Conservation (phyloP, 2,113 vertebrate species). For the Neolamprologus kungweensis region DNA sequence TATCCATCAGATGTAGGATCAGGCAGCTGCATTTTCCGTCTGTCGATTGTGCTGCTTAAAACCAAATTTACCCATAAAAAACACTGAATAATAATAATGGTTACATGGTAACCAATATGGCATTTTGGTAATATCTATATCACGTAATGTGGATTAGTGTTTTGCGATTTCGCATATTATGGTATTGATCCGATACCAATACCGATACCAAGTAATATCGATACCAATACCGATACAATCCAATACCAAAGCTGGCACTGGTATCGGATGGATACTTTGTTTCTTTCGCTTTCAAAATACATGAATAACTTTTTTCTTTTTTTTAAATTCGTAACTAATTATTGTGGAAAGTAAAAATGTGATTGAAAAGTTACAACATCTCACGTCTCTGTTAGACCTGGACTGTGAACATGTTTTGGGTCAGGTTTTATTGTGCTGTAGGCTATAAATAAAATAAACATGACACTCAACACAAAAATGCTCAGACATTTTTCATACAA, state of each 20-base stretch:
- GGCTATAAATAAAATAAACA: not conserved
- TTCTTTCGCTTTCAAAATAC: not conserved
- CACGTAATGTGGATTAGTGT: not conserved
- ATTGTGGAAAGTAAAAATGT: not conserved
- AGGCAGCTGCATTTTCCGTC: not conserved
- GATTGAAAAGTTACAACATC: not conserved
- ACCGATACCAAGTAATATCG: not conserved
- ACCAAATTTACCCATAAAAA: accelerated
- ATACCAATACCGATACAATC: no score
- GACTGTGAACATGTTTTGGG: not conserved
- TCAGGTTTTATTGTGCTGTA: not conserved
- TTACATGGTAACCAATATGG: not conserved
- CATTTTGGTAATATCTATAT: not conserved
- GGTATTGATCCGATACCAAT: not conserved
- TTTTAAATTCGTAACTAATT: not conserved
- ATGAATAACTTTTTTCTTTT: not conserved
- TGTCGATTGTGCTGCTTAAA: not conserved
- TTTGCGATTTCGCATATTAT: accelerated
- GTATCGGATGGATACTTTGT: accelerated
- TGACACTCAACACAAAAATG: not conserved
- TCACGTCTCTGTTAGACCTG: not conserved
- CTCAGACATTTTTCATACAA: not conserved
- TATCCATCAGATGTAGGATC: not conserved
- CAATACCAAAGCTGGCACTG: not conserved
- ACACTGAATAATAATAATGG: not conserved